Conservation (phyloP, 2,797 vertebrate genomes). For the Chelon auratus region DNA sequence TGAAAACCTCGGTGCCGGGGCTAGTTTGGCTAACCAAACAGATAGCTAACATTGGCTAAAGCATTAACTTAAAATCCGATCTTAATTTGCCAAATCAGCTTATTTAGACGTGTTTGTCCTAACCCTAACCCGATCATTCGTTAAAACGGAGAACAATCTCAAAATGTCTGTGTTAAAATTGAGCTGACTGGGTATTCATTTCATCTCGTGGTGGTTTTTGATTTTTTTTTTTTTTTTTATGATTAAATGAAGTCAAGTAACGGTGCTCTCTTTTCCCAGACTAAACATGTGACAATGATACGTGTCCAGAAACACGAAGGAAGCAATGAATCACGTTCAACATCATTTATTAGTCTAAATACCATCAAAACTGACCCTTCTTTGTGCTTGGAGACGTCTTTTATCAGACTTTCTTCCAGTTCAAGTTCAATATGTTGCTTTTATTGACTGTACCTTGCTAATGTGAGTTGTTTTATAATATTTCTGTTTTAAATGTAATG, state of each 20-base stretch:
- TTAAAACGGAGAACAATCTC: not conserved
- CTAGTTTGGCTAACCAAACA: constrained; percentile 1
- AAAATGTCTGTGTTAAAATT: not conserved
- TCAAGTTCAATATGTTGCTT: too few species aligned
- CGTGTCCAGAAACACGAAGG: constrained; percentile 31
- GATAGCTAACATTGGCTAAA: too few species aligned
- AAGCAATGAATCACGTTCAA: constrained; percentile 44
- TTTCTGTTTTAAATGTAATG: not conserved
- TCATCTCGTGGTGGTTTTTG: not conserved
- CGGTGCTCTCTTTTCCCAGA: not conserved
- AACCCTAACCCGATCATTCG: not conserved
- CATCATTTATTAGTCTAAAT: not conserved
- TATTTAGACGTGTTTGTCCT: not conserved
- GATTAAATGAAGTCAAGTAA: not conserved
- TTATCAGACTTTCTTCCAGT: too few species aligned
- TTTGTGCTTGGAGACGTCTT: not conserved
- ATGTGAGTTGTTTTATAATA: not conserved
- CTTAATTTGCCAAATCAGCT: not conserved
- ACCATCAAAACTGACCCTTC: not conserved
- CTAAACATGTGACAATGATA: constrained; percentile 61
- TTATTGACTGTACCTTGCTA: not conserved
- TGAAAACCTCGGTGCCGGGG: constrained; percentile 16
- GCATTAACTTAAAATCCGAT: not conserved
- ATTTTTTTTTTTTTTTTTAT: too few species aligned
- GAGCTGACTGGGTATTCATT: not conserved